Base-by-base conservation (phyloP, 2,797 vertebrate genomes). In the Sebastes diploproa region DNA sequence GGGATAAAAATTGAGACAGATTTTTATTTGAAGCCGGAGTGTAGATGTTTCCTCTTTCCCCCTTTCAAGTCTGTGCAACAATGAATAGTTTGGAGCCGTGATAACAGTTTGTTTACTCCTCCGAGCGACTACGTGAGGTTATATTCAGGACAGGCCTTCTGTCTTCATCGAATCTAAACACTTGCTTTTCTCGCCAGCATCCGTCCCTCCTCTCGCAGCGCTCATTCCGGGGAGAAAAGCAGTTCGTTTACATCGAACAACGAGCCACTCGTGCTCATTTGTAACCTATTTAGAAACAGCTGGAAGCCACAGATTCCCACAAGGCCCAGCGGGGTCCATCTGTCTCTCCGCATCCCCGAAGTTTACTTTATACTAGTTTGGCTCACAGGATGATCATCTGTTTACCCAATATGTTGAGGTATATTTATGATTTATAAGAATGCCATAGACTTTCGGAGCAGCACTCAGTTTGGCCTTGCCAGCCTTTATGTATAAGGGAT, bases 401-500 rank as follows among this genome's bases (percentile, higher is more conserved):
- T 88, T 92, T 85, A 76, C 73, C 23, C 70, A 77, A 84, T 70
- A 73, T 62, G 34, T 66, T 38, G 58, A 64, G 78, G 32, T 23
- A 5, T 67, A 81, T 83, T 80, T 64, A 83, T 79, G 81, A 87
- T 87, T 90, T 56, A 89, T 78, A 77, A 67, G 61, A 71, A 77
- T 16, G 58, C 22, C 2, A 22, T 82, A 76, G 78, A 82, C 38
- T 34, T 59, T 79, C 1, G 8, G 32, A 63, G 72, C 56, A 20
- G 72, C 59, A 29, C 61, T 42, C 66, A 38, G 62, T 77, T 70
- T 69, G 84, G 80, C 80, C 78, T 80, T 65, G 65, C 76, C 77
- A 71, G 82, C 56, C 59, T 77, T 92, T 88, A 88, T 90, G 78
- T 86, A 70, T 84, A 90, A 93, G 73, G 70, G 72, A 91, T 91